phyloP scores from a whole-genome alignment of 2,113 vertebrate genomes.

The Castor canadensis region DNA sequence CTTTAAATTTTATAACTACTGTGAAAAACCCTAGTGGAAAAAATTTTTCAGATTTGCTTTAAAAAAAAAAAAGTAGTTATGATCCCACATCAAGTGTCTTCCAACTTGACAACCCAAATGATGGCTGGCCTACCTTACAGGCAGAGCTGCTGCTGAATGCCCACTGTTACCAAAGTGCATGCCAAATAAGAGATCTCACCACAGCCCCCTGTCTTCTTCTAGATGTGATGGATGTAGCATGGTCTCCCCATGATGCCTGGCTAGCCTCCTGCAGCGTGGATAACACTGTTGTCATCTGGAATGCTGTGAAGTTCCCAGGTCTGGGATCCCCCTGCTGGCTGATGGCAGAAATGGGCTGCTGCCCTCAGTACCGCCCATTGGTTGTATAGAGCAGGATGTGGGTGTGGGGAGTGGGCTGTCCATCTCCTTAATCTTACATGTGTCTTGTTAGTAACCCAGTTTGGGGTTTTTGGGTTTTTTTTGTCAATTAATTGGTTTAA shows the following conservation, averaged over 20 bases:
- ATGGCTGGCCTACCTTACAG: neutral
- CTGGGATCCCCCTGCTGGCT: constrained; percentile 27
- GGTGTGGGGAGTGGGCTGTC: neutral
- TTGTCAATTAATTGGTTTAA: neutral
- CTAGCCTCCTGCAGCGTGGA: constrained; percentile 98
- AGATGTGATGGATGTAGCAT: constrained; percentile 99
- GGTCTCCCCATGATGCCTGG: constrained; percentile 98
- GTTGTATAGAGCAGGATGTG: neutral
- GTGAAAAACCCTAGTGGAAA: neutral
- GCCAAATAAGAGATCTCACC: neutral
- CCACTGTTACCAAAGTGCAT: neutral
- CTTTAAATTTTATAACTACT: neutral
- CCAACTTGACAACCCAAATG: neutral
- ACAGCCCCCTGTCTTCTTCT: constrained; percentile 42
- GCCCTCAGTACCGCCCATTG: fast-evolving
- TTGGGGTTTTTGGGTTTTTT: neutral
- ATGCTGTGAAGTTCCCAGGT: constrained; percentile 98
- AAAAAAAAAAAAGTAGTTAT: neutral
- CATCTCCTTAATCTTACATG: neutral
- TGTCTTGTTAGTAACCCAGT: neutral
- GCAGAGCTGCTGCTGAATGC: neutral
- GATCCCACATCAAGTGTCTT: neutral
- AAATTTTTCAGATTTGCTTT: neutral
- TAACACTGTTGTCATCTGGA: constrained; percentile 99
- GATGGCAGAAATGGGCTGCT: neutral